phyloP scores from a whole-genome alignment of 2,797 vertebrate species.

The Sebastes iracundus region DNA sequence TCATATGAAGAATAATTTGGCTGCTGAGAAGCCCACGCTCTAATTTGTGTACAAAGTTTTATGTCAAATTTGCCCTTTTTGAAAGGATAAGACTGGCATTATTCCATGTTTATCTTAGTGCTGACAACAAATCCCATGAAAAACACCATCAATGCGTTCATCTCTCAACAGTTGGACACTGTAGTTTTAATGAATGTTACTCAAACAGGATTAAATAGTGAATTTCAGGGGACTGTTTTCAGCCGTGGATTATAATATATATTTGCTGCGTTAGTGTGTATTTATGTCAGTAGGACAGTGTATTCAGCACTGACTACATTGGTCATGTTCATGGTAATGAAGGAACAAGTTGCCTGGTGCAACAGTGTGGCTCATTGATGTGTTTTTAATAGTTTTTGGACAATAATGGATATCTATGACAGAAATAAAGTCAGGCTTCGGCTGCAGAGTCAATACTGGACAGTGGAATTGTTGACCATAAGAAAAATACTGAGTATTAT shows the following conservation, averaged over 20 bases:
- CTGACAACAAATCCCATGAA: not conserved
- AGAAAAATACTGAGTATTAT: not conserved
- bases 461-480: not conserved
- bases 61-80: conserved; percentile 4
- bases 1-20: conserved; percentile 19
- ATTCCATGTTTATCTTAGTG: not conserved
- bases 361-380: not conserved
- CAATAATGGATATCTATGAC: not conserved
- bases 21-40: not conserved
- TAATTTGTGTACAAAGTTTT: not conserved
- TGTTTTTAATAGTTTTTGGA: not conserved
- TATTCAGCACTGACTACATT: not conserved
- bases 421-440: not conserved
- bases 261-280: not conserved
- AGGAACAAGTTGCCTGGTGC: not conserved
- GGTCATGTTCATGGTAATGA: not conserved
- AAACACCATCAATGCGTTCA: not conserved
- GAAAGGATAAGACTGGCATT: not conserved
- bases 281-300: not conserved
- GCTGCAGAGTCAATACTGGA: not conserved
- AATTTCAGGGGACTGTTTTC: not conserved
- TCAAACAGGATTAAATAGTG: not conserved
- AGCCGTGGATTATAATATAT: not conserved
- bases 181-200: not conserved
- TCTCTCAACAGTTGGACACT: not conserved